Evolutionary conservation across 2,888 invertebrate genomes (phyloP), one percentile per base, ranked within the genome.

Genomic region (Craniophora ligustri): DNA sequence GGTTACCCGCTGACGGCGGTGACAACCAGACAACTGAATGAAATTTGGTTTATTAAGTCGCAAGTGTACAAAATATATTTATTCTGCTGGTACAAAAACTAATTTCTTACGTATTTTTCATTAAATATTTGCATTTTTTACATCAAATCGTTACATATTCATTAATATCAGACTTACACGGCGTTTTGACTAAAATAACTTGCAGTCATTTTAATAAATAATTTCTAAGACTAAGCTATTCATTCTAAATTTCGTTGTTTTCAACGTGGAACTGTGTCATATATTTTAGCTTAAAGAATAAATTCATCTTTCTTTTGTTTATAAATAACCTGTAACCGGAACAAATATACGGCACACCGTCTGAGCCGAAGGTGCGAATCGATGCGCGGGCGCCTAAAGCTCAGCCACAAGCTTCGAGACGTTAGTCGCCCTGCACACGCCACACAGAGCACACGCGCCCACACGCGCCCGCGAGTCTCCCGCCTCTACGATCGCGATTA

Each of bases 271-370:
- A 88, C 82, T 87, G 89, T 92, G 92, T 88, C 91, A 90, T 89
- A 84, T 84, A 81, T 84, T 87, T 87, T 81, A 82, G 85, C 84
- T 75, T 80, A 81, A 85, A 81, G 80, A 81, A 88, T 87, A 87
- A 86, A 88, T 86, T 86, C 84, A 84, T 88, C 85, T 89, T 87
- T 87, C 87, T 87, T 85, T 86, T 87, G 87, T 87, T 87, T 93
- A 92, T 89, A 91, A 91, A 92, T 93, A 93, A 85, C 87, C 79
- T 77, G 81, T 89, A 90, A 89, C 91, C 91, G 92, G 91, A 92
- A 92, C 92, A 91, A 87, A 84, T 84, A 82, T 84, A 86, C 89
- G 82, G 89, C 89, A 84, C 91, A 90, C 89, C 87, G 91, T 87
- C 87, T 88, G 88, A 84, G 86, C 78, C 85, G 84, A 89, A 91